Base-by-base conservation (phyloP, 2,113 vertebrate genomes). In the Oncorhynchus masou region DNA sequence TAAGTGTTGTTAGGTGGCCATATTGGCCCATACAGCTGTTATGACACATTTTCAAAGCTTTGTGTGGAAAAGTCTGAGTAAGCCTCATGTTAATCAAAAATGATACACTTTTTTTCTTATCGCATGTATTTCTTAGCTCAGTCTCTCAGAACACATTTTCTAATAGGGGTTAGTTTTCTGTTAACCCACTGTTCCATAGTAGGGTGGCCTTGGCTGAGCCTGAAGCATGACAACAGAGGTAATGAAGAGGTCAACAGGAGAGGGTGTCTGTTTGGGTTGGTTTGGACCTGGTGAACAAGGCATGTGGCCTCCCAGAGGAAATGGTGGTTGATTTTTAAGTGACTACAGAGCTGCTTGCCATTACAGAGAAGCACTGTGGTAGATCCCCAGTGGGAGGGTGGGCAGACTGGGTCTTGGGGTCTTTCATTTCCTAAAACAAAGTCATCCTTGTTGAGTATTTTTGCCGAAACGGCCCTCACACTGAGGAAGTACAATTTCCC, bases 231-330 rank as follows among this genome's bases (percentile, higher is more conserved):
- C 1, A 49, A 27, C 8, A 60, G 31, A 45, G 54, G 51, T 22
- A 12, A 24, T 45, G 15, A 15, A 25, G 45, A 49, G 72, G 72
- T 74, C 72, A 73, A 62, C 65, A 9, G 57, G 25, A 65, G 45
- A 27, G 66, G 51, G 8, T 70, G 29, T 29, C 13, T 67, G 9
- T 72, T 31, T 49, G 22, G 48, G 60, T 49, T 68, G 16, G 16
- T 77, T 74, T 66, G 49, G 22, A 39, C 60, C 12, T 19, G 2
- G 11, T 20, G 27, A 4, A 54, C 51, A 5, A 16, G 51, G 8
- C 27, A 7, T 29, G 9, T 24, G 64, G 70, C 48, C 70, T 45
- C 20, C 4, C 68, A 70, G 68, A 60, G 68, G 74, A 64, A 82
- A 66, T 39, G 48, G 74, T 73, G 19, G 31, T 51, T 76, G 71